A percentile compares a stretch with the other conserved stretches of the same genome.
phyloP scores from a whole-genome alignment of 2,113 vertebrate species.

The Climacteris rufus region DNA sequence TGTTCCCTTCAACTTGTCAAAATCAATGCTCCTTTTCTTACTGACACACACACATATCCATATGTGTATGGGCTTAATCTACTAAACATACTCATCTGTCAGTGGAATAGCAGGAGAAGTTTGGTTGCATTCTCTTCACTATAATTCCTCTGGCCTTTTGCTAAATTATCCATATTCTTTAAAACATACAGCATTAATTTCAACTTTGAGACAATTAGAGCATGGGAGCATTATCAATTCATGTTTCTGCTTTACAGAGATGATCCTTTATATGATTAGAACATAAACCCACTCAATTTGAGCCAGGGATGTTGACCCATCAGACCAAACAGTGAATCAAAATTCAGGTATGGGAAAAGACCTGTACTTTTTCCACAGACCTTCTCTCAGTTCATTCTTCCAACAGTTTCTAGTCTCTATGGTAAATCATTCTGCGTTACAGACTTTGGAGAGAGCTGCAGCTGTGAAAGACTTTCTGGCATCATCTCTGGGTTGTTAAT shows the following conservation, averaged over 20 bases:
- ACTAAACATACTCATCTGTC: neutral
- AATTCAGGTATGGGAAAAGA: neutral
- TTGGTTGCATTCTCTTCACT: conserved; percentile 5
- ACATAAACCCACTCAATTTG: neutral
- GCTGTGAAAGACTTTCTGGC: neutral
- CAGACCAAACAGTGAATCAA: neutral
- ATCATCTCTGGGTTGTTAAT: neutral
- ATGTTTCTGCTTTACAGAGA: neutral
- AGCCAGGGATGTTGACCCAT: neutral
- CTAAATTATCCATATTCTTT: neutral
- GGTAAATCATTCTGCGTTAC: neutral
- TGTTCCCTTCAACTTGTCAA: conserved; percentile 27
- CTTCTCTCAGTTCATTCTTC: neutral
- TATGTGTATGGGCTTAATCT: neutral
- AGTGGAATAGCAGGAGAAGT: neutral
- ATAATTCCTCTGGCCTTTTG: neutral
- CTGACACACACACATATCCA: neutral
- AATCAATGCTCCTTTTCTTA: conserved; percentile 1
- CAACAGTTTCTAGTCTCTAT: neutral
- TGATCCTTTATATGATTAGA: neutral
- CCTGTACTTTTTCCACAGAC: neutral
- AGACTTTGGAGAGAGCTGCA: neutral
- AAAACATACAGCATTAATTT: conserved; percentile 25
- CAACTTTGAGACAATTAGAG: neutral
- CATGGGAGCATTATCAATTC: neutral